Conservation (phyloP, 2,797 vertebrate genomes). For the Anomalospiza imberbis region DNA sequence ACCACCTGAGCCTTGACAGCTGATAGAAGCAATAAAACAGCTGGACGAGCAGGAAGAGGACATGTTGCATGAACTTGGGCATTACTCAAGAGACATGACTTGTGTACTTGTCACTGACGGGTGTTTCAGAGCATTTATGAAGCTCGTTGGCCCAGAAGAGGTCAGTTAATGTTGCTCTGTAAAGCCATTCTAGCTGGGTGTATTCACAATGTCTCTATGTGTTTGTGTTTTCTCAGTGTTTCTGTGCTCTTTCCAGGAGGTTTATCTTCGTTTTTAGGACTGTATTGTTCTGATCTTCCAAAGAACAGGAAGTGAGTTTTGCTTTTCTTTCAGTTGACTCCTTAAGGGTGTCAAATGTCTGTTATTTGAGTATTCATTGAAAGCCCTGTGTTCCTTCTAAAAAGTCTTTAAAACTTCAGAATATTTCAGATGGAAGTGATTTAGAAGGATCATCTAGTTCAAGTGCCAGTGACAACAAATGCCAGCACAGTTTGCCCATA, state of each 20-base stretch:
- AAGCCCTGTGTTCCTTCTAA: not conserved
- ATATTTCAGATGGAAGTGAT: not conserved
- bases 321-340: not conserved
- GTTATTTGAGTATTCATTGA: not conserved
- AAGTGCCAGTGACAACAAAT: not conserved
- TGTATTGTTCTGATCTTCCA: not conserved
- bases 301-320: not conserved
- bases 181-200: not conserved
- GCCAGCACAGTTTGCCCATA: not conserved
- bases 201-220: not conserved
- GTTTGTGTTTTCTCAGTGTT: not conserved
- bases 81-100: constrained; percentile 88
- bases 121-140: constrained; percentile 88
- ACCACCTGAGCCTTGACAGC: constrained; percentile 75
- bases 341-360: not conserved
- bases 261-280: not conserved
- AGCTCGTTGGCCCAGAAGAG: constrained; percentile 87
- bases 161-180: constrained; percentile 61
- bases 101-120: constrained; percentile 85
- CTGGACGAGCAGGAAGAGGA: constrained; percentile 89
- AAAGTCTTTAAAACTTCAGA: not conserved
- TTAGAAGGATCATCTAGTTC: not conserved
- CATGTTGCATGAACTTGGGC: constrained; percentile 84
- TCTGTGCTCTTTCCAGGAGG: not conserved
- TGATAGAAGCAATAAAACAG: constrained; percentile 79